Evolutionary conservation across 92 coral and sea anemone species (phyloP).

Genomic region (Pocillopora grandis): DNA sequence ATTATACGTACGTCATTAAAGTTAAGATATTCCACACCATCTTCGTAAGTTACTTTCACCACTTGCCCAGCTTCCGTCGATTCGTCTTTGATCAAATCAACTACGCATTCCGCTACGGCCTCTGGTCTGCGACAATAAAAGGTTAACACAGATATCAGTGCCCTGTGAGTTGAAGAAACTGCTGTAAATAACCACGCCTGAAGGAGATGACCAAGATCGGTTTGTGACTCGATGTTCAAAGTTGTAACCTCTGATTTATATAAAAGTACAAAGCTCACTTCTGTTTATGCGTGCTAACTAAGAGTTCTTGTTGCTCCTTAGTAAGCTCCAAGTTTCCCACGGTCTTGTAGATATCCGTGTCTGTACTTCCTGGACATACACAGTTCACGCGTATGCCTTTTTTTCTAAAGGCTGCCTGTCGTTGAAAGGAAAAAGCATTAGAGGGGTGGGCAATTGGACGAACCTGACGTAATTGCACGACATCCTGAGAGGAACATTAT

Average conservation of each 20-base stretch:
- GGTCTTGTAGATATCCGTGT: conserved; percentile 63
- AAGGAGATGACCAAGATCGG: no score
- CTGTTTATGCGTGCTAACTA: conserved; percentile 64
- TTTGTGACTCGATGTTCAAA: no score
- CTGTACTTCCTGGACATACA: conserved; percentile 88
- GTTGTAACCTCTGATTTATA: background rate
- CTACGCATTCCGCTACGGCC: conserved; percentile 74
- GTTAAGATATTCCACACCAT: conserved; percentile 85
- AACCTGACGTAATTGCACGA: background rate
- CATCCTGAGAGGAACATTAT: no score
- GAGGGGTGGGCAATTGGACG: background rate
- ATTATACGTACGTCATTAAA: conserved; percentile 73
- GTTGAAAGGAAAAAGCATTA: background rate
- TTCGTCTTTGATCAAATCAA: conserved; percentile 82
- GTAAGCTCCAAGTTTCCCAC: conserved; percentile 63
- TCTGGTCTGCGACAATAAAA: conserved; percentile 63
- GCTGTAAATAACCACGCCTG: background rate
- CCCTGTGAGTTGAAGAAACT: background rate
- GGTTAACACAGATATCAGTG: background rate
- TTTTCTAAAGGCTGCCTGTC: conserved; percentile 70
- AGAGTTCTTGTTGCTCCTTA: conserved; percentile 60
- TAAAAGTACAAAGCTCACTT: conserved; percentile 40
- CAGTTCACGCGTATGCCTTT: conserved; percentile 91
- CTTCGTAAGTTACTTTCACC: conserved; percentile 82
- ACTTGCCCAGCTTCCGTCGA: conserved; percentile 74